phyloP scores from a whole-genome alignment of 2,888 invertebrate genomes.

The Cryptus viduatorius region DNA sequence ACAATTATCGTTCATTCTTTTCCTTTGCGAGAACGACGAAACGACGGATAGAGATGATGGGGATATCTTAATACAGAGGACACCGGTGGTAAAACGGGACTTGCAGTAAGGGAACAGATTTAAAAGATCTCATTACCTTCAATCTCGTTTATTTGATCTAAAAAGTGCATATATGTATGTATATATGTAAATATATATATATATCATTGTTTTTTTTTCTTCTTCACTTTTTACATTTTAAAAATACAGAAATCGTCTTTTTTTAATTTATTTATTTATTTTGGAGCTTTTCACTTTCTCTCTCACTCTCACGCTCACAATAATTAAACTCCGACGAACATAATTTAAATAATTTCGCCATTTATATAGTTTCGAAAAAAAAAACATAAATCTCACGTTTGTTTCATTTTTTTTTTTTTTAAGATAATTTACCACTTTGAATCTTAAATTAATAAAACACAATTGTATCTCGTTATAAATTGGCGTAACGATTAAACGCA shows the following conservation, averaged over 20 bases:
- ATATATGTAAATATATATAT: constrained; percentile 41
- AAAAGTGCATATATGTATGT: neutral
- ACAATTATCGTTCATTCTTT: constrained; percentile 47
- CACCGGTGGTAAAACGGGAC: constrained; percentile 68
- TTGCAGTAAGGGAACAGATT: constrained; percentile 77
- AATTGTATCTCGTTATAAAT: constrained; percentile 40
- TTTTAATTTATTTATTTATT: constrained; percentile 65
- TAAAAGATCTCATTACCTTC: constrained; percentile 82
- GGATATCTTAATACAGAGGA: constrained; percentile 68
- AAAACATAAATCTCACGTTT: constrained; percentile 51
- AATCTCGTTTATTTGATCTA: constrained; percentile 78
- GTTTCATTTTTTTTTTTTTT: constrained; percentile 13
- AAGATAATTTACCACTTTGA: neutral
- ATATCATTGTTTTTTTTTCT: constrained; percentile 64
- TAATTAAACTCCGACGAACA: constrained; percentile 62
- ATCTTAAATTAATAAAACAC: constrained; percentile 42
- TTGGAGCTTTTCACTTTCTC: constrained; percentile 70
- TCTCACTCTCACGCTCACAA: constrained; percentile 73
- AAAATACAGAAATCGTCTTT: constrained; percentile 60
- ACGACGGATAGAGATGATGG: neutral
- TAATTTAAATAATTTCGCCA: constrained; percentile 51
- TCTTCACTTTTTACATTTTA: constrained; percentile 71
- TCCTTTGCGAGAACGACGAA: constrained; percentile 58
- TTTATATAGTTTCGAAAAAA: constrained; percentile 29
- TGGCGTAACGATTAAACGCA: constrained; percentile 50